Base-by-base conservation (phyloP, 1,140 invertebrate genomes). In the Drosophila paulistorum region DNA sequence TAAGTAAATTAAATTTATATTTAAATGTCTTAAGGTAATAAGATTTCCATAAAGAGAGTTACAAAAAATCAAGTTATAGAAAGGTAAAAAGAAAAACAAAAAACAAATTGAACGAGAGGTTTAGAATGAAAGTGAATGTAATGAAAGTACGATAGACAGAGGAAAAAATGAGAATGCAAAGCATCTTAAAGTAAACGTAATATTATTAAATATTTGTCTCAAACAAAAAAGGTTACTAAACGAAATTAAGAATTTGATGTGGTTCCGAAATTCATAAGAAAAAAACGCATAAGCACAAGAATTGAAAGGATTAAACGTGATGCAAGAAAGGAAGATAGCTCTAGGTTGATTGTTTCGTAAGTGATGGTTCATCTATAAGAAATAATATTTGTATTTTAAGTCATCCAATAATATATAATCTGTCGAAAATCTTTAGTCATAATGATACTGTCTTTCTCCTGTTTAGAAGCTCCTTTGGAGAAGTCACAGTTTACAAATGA, bases 141-240 rank as follows among this genome's bases (percentile, higher is more conserved):
- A 76, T 14, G 55, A 59, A 42, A 14, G 61, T 57, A 58, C 60
- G 55, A 48, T 45, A 45, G 63, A 2, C 10, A 39, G 37, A 3
- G 11, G 10, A 13, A 11, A 39, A 13, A 39, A 11, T 11, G 37
- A 39, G 37, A 23, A 89, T 87, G 83, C 83, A 72, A 83, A 87
- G 83, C 83, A 87, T 87, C 79, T 74, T 78, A 51, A 80, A 74
- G 68, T 65, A 20, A 23, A 23, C 17, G 17, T 51, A 82, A 77
- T 87, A 75, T 79, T 68, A 81, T 73, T 75, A 66, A 66, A 74
- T 41, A 67, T 70, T 62, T 60, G 71, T 67, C 42, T 60, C 42
- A 41, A 74, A 63, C 64, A 65, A 68, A 41, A 65, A 62, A 63
- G 41, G 51, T 71, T 65, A 65, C 59, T 41, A 59, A 65, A 65